Percentiles rank a stretch among this genome's conserved stretches.
These are phyloP conservation scores for Leptinotarsa undecemlineata DNA, from an alignment of 1,140 invertebrate genomes.

Conservation along the genomic window DNA sequence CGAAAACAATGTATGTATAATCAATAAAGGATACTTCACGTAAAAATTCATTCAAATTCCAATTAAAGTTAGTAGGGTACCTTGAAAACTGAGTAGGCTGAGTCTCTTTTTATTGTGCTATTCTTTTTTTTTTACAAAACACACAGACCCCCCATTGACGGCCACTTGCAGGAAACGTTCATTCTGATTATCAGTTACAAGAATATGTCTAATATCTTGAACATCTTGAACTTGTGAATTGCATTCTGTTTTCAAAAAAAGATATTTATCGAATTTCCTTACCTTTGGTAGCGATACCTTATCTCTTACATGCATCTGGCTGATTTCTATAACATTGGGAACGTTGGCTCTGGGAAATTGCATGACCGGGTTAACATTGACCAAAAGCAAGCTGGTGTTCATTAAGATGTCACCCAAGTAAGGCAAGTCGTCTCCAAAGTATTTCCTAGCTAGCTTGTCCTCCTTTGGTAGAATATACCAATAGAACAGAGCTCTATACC, in stretches of 20 bases:
- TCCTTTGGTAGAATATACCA: constrained; percentile 32
- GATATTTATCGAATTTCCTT: not conserved
- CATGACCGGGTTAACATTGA: constrained; percentile 56
- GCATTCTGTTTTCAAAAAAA: too few relatives aligned
- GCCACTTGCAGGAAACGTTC: too few relatives aligned
- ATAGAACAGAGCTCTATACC: constrained; percentile 23
- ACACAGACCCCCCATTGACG: too few relatives aligned
- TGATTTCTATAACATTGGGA: constrained; percentile 56
- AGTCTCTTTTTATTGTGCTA: too few relatives aligned
- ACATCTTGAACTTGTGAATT: not conserved
- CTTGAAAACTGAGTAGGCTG: too few relatives aligned
- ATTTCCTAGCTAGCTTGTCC: constrained; percentile 48
- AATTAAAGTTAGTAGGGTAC: too few relatives aligned
- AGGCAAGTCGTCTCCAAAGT: constrained; percentile 55
- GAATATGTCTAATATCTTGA: too few relatives aligned
- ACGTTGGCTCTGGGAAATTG: constrained; percentile 54
- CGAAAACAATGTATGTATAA: too few relatives aligned
- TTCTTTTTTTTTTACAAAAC: too few relatives aligned
- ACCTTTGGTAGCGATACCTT: constrained; percentile 48
- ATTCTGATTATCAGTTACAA: too few relatives aligned
- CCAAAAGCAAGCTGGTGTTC: constrained; percentile 59
- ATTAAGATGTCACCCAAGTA: constrained; percentile 55
- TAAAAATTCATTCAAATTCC: too few relatives aligned
- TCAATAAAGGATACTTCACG: too few relatives aligned
- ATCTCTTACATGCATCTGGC: constrained; percentile 56